Evolutionary conservation across 2,888 invertebrate species (phyloP).

Genomic region (Melikaiella ostensackeni): DNA sequence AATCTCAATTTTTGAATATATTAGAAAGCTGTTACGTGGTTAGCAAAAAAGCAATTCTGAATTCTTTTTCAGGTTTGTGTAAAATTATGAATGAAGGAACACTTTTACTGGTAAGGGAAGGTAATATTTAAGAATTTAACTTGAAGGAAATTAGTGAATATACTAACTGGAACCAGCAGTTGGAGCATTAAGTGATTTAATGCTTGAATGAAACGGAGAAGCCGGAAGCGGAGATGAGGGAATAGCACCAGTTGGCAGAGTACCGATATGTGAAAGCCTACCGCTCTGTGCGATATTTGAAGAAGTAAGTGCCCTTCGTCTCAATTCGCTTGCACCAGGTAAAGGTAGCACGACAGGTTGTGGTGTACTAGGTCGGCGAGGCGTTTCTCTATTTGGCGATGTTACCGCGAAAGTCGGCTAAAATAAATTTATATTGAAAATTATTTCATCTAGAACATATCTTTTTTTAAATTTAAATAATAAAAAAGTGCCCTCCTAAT

Average conservation of each 20-base stretch:
- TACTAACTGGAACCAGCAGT: constrained; percentile 63
- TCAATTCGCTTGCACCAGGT: constrained; percentile 61
- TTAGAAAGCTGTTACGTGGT: not conserved
- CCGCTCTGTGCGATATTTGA: constrained; percentile 56
- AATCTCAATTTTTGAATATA: constrained; percentile 19
- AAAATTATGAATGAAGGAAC: constrained; percentile 10
- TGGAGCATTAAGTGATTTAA: constrained; percentile 63
- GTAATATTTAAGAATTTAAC: constrained; percentile 19
- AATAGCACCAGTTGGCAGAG: constrained; percentile 57
- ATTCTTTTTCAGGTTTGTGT: not conserved
- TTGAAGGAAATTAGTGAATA: constrained; percentile 43
- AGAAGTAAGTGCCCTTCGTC: constrained; percentile 66
- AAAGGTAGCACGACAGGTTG: constrained; percentile 55
- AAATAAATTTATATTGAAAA: constrained; percentile 45
- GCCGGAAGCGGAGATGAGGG: constrained; percentile 57
- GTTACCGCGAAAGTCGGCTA: constrained; percentile 57
- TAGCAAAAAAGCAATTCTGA: not conserved
- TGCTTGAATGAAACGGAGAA: constrained; percentile 59
- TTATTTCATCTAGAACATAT: not conserved
- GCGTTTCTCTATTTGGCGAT: constrained; percentile 54
- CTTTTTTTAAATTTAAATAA: too few relatives aligned
- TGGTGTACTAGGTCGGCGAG: constrained; percentile 61
- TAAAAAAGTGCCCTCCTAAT: too few relatives aligned
- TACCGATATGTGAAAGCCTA: constrained; percentile 52
- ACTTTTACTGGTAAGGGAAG: constrained; percentile 1